A percentile compares a stretch with the other conserved stretches of the same genome.
These are phyloP conservation scores for Gallinago paraguaiae DNA, from an alignment of 2,113 vertebrate species.

Conservation along the genomic window DNA sequence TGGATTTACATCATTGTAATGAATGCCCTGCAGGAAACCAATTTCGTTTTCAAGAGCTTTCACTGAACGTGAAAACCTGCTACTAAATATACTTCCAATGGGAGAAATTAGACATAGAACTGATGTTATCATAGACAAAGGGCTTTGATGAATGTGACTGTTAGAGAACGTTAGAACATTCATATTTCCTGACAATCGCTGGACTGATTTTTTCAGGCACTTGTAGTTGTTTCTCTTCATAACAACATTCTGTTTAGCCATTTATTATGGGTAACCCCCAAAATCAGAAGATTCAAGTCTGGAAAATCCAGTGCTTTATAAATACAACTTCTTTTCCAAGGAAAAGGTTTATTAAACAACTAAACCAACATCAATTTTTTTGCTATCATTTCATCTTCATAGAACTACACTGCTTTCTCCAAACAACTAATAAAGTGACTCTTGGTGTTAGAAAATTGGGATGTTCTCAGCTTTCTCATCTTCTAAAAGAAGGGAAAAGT, in stretches of 20 bases:
- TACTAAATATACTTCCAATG: background rate
- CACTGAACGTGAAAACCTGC: slow-evolving; percentile 6
- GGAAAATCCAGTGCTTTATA: background rate
- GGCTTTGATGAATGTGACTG: slow-evolving; percentile 10
- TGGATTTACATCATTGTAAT: slow-evolving; percentile 2
- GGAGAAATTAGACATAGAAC: background rate
- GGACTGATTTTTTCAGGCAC: background rate
- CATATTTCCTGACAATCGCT: background rate
- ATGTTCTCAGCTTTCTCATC: background rate
- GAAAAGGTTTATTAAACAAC: background rate
- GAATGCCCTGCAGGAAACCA: background rate
- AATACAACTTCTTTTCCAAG: background rate
- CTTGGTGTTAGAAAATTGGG: background rate
- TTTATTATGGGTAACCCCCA: background rate
- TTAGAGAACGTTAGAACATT: background rate
- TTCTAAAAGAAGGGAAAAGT: background rate
- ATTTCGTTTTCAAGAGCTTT: slow-evolving; percentile 35
- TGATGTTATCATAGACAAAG: slow-evolving; percentile 19
- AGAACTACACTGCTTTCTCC: background rate
- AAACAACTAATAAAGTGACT: background rate
- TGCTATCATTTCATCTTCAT: background rate
- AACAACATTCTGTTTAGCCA: background rate
- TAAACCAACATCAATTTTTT: background rate
- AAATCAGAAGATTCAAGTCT: background rate
- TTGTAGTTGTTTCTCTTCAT: background rate